phyloP scores from a whole-genome alignment of 2,888 invertebrate species.

The Lepidocyrtoides sp. region DNA sequence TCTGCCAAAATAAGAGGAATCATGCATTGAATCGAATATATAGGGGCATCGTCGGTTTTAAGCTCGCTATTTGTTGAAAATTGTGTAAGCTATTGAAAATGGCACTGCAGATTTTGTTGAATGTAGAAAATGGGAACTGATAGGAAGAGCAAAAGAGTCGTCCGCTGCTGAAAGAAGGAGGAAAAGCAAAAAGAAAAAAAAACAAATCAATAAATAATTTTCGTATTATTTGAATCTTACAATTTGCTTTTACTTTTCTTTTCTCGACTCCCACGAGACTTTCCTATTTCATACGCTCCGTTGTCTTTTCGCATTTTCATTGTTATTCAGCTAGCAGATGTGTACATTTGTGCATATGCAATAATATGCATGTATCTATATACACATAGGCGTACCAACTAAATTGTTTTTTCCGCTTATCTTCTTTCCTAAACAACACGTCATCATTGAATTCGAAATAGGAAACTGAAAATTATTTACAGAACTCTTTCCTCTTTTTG shows the following conservation, averaged over 20 bases:
- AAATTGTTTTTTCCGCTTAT: conserved; percentile 13
- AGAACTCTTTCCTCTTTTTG: background rate
- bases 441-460: conserved; percentile 69
- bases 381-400: background rate
- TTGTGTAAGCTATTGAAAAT: no score
- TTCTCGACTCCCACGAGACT: background rate
- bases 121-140: background rate
- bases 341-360: background rate
- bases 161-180: no score
- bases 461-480: conserved; percentile 62
- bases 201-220: conserved; percentile 65
- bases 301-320: background rate
- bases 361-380: no score
- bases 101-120: no score
- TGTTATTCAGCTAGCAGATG: conserved; percentile 3
- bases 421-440: conserved; percentile 27
- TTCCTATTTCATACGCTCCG: background rate
- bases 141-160: background rate
- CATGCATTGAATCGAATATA: no score
- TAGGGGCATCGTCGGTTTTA: no score
- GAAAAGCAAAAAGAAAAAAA: conserved; percentile 31
- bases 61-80: no score
- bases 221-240: background rate
- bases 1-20: no score
- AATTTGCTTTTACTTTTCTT: background rate